A percentile compares a stretch with the other conserved stretches of the same genome.
phyloP scores from a whole-genome alignment of 2,888 invertebrate species.

The Eustalomyia histrio region DNA sequence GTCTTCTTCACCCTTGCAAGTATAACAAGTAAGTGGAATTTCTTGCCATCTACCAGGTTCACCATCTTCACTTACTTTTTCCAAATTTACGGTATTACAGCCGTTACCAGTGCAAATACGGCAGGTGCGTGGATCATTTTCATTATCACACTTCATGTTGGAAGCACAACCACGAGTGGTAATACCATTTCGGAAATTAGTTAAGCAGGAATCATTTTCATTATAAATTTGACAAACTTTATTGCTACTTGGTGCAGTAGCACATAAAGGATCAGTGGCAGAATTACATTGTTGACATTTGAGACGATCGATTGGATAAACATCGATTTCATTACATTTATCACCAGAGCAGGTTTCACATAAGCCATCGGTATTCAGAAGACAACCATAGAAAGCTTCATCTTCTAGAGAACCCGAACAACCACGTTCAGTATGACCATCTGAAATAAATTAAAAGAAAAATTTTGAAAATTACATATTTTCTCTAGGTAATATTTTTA shows the following conservation, averaged over 20 bases:
- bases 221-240: constrained; percentile 71
- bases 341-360: constrained; percentile 71
- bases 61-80: constrained; percentile 68
- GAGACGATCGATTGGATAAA: constrained; percentile 71
- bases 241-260: constrained; percentile 69
- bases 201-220: constrained; percentile 71
- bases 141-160: constrained; percentile 70
- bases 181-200: constrained; percentile 68
- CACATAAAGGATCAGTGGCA: constrained; percentile 66
- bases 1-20: constrained; percentile 68
- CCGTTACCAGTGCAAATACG: constrained; percentile 69
- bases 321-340: constrained; percentile 72
- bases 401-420: constrained; percentile 69
- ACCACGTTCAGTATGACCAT: constrained; percentile 73
- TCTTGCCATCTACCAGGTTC: constrained; percentile 75
- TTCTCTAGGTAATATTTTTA: too few species aligned
- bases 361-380: constrained; percentile 66
- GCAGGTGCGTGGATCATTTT: constrained; percentile 69
- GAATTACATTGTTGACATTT: constrained; percentile 75
- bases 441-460: constrained; percentile 37
- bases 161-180: constrained; percentile 75
- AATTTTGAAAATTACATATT: not conserved
- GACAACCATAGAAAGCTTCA: constrained; percentile 70
- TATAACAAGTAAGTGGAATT: constrained; percentile 71
- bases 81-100: constrained; percentile 73